Evolutionary conservation across 2,797 vertebrate genomes (phyloP).

Genomic region (Philypnodon macrostomus): DNA sequence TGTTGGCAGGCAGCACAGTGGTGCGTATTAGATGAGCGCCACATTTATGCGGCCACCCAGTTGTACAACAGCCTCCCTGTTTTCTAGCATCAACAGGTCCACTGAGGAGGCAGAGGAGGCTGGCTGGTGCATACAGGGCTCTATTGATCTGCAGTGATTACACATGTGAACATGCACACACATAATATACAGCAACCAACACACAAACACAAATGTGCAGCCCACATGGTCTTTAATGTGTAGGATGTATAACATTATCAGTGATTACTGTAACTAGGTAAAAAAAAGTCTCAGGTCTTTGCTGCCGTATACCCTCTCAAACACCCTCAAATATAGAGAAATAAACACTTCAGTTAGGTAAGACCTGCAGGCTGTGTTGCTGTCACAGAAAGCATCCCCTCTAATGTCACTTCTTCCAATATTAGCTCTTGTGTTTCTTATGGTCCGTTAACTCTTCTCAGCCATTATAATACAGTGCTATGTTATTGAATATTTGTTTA

Average conservation of each 20-base stretch:
- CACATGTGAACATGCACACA: constrained; percentile 40
- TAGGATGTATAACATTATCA: constrained; percentile 9
- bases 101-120: constrained; percentile 59
- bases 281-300: constrained; percentile 51
- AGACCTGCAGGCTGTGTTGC: constrained; percentile 48
- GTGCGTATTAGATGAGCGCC: constrained; percentile 71
- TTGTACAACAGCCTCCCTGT: constrained; percentile 72
- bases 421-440: constrained; percentile 59
- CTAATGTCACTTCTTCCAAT: constrained; percentile 60
- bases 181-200: constrained; percentile 4
- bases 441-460: constrained; percentile 33
- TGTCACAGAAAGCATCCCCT: constrained; percentile 70
- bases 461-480: not conserved
- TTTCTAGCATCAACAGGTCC: constrained; percentile 69
- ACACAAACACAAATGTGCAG: no score
- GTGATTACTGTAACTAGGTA: constrained; percentile 34
- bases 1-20: constrained; percentile 53
- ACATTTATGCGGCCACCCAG: constrained; percentile 66
- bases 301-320: constrained; percentile 22
- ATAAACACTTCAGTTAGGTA: constrained; percentile 19
- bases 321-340: not conserved
- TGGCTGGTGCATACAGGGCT: constrained; percentile 63
- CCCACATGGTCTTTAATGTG: constrained; percentile 17
- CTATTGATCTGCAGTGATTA: constrained; percentile 66
- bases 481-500: constrained; percentile 1